These are phyloP conservation scores for Peromyscus polionotus DNA, from an alignment of 2,113 vertebrate genomes.

Conservation along the genomic window DNA sequence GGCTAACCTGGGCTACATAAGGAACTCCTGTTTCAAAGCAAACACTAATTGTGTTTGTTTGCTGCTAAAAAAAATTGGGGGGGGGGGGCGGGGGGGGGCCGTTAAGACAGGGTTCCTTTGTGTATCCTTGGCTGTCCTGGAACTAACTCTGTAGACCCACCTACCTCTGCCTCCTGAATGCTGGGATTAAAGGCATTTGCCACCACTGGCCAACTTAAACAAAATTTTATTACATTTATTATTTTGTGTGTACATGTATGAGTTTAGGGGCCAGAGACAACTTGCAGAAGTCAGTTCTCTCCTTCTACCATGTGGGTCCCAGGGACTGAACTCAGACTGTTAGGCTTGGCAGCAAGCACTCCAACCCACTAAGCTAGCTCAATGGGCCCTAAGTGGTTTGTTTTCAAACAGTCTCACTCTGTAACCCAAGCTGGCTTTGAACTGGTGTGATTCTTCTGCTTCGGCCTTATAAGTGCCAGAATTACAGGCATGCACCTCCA, in stretches of 20 bases:
- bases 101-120: not conserved
- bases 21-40: not conserved
- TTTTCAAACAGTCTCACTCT: not conserved
- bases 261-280: not conserved
- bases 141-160: no score
- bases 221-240: not conserved
- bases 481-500: not conserved
- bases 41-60: not conserved
- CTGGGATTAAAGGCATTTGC: no score
- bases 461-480: not conserved
- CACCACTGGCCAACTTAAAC: not conserved
- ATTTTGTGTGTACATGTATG: not conserved
- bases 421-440: not conserved
- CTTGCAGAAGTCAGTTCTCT: not conserved
- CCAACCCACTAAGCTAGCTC: not conserved
- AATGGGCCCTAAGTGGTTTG: not conserved
- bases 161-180: not conserved
- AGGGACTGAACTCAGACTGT: not conserved
- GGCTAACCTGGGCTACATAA: not conserved
- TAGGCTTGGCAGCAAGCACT: not conserved
- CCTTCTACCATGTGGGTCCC: no score
- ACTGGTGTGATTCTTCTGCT: not conserved
- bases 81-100: no score
- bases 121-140: not conserved
- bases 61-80: not conserved